Percentiles rank a stretch among this genome's conserved stretches.
phyloP scores from a whole-genome alignment of 2,888 invertebrate species.

The Nasonia oneida region DNA sequence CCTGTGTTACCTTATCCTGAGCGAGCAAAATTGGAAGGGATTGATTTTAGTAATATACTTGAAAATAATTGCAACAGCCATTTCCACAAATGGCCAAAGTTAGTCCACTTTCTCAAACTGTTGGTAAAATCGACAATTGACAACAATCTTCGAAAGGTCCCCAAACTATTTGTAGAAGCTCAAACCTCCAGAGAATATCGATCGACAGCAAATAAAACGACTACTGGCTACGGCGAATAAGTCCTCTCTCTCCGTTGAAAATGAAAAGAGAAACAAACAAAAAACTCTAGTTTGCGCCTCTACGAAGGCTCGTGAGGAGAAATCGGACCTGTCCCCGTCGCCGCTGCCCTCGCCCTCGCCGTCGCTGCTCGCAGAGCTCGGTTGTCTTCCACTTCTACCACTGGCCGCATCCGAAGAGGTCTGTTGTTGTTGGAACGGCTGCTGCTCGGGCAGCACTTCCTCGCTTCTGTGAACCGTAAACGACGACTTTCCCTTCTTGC shows the following conservation, averaged over 20 bases:
- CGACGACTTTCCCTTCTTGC: constrained; percentile 96
- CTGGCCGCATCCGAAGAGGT: constrained; percentile 84
- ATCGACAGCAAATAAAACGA: neutral
- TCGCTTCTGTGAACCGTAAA: constrained; percentile 99
- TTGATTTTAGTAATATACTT: neutral
- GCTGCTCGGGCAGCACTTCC: constrained; percentile 92
- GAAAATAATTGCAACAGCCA: neutral
- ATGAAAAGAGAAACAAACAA: neutral
- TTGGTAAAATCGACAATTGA: neutral
- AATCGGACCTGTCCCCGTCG: constrained; percentile 91
- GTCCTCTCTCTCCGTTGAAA: neutral
- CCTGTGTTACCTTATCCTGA: neutral
- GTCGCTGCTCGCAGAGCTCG: constrained; percentile 96
- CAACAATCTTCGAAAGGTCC: neutral
- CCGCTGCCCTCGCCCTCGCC: constrained; percentile 90
- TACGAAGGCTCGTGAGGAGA: neutral
- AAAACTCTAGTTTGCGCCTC: neutral
- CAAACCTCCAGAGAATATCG: constrained; percentile 51
- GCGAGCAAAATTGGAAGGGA: neutral
- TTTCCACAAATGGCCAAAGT: neutral
- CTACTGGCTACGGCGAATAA: neutral
- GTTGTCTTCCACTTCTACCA: constrained; percentile 84
- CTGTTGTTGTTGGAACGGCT: constrained; percentile 79
- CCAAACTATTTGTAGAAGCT: neutral
- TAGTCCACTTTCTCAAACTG: neutral